Evolutionary conservation across 2,113 vertebrate species (phyloP).

Genomic region (Dissostichus mawsoni): DNA sequence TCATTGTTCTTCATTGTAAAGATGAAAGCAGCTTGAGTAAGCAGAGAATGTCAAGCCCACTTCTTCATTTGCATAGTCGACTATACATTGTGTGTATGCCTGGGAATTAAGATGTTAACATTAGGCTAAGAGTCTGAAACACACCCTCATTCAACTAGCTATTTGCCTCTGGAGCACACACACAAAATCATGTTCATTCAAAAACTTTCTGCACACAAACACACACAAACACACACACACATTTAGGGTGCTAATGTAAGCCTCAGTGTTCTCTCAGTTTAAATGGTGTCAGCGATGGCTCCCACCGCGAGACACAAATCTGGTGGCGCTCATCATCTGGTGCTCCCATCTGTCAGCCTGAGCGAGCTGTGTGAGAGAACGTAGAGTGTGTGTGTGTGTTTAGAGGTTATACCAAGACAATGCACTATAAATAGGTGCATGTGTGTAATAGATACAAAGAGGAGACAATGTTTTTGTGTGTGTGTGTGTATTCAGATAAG

Average conservation of each 20-base stretch:
- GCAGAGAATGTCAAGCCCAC: constrained; percentile 52
- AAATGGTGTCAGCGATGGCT: constrained; percentile 79
- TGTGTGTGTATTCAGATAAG: constrained; percentile 14
- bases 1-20: constrained; percentile 64
- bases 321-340: constrained; percentile 82
- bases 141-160: constrained; percentile 8
- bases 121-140: background rate
- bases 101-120: constrained; percentile 16
- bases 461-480: constrained; percentile 2
- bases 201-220: constrained; percentile 2
- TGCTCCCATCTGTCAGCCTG: constrained; percentile 81
- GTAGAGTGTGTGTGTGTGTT: background rate
- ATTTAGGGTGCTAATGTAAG: constrained; percentile 72
- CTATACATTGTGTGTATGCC: background rate
- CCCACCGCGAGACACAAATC: constrained; percentile 80
- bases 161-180: background rate
- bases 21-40: constrained; percentile 62
- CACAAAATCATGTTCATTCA: background rate
- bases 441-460: constrained; percentile 3
- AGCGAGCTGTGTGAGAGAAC: constrained; percentile 50
- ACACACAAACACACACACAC: background rate
- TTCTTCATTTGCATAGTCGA: constrained; percentile 54
- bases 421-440: constrained; percentile 23
- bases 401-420: constrained; percentile 10
- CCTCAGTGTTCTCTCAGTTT: constrained; percentile 74